Percentiles rank a stretch among this genome's conserved stretches.
phyloP scores from a whole-genome alignment of 2,797 vertebrate genomes.

The Limnodromus scolopaceus region DNA sequence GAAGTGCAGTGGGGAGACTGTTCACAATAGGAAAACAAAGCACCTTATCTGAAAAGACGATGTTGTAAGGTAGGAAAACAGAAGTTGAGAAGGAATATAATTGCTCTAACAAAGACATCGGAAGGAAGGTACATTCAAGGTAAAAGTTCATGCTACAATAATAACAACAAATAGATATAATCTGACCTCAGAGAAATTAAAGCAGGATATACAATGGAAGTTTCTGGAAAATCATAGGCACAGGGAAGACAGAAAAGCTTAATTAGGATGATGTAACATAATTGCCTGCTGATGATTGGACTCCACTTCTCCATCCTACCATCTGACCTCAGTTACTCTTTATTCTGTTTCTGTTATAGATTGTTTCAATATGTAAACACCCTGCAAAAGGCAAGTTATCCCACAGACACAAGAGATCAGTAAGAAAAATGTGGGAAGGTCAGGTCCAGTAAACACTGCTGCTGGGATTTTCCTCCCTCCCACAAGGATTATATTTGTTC shows the following conservation, averaged over 20 bases:
- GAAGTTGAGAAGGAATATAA: not conserved
- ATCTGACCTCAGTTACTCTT: constrained; percentile 37
- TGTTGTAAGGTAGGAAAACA: not conserved
- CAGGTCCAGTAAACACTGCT: not conserved
- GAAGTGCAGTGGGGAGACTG: not conserved
- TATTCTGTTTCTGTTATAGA: constrained; percentile 14
- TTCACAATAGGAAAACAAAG: not conserved
- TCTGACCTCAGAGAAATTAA: not conserved
- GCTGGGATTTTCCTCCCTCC: not conserved
- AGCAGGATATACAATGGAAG: not conserved
- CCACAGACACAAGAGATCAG: not conserved
- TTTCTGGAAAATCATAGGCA: not conserved
- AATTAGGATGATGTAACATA: not conserved
- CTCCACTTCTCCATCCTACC: not conserved
- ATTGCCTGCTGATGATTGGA: not conserved
- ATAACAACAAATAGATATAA: not conserved
- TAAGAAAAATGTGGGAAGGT: not conserved
- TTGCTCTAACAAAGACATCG: not conserved
- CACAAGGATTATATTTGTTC: not conserved
- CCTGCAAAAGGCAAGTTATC: not conserved
- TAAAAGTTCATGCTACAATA: not conserved
- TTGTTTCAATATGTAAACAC: not conserved
- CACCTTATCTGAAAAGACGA: not conserved
- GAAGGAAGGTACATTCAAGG: not conserved
- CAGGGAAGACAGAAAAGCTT: not conserved